Evolutionary conservation across 2,797 vertebrate species (phyloP), one percentile per base, ranked within the genome.

Genomic region (Alauda arvensis): DNA sequence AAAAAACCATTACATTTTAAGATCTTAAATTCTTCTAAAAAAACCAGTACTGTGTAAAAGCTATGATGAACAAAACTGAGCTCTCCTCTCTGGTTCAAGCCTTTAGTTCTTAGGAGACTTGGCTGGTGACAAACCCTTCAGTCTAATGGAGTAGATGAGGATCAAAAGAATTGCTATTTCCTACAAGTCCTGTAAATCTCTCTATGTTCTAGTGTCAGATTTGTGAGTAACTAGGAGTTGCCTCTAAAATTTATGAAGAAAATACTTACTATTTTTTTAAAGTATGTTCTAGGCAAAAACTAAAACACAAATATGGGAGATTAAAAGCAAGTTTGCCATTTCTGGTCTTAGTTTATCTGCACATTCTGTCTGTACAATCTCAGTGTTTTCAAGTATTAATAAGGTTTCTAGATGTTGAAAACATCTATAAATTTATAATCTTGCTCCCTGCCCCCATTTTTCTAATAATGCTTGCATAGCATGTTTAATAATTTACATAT

Each of bases 401-500:
- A 78, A 56, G 52, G 59, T 89, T 94, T 86, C 75, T 76, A 83
- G 85, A 66, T 68, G 60, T 60, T 84, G 56, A 82, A 79, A 90
- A 66, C 39, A 57, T 84, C 74, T 92, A 84, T 91, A 78, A 85
- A 90, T 90, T 83, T 92, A 77, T 90, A 77, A 83, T 79, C 71
- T 65, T 78, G 23, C 63, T 90, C 49, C 68, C 79, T 85, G 31
- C 67, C 90, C 74, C 60, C 63, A 57, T 59, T 77, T 77, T 88
- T 72, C 87, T 88, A 82, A 84, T 90, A 93, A 79, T 59, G 55
- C 85, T 86, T 90, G 69, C 78, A 85, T 82, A 62, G 71, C 37
- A 25, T 90, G 77, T 80, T 94, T 88, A 95, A 95, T 95, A 96
- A 94, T 95, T 94, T 94, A 90, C 87, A 80, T 93, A 89, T 91